Percentiles rank a stretch among this genome's conserved stretches.
phyloP scores from a whole-genome alignment of 2,888 invertebrate genomes.

The Empis stercorea region DNA sequence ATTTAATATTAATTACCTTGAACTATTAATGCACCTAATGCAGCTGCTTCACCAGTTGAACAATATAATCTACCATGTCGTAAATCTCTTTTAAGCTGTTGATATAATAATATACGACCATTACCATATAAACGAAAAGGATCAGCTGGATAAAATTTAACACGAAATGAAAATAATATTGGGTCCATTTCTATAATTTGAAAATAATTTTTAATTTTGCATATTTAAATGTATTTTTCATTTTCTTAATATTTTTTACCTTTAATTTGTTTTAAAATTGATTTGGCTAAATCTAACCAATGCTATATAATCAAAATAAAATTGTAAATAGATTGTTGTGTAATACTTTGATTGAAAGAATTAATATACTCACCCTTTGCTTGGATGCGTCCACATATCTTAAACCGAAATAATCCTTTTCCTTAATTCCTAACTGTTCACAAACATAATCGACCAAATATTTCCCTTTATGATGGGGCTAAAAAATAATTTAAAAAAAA shows the following conservation, averaged over 20 bases:
- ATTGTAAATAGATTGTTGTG: too few relatives aligned
- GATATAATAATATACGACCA: slow-evolving; percentile 90
- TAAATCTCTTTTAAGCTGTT: slow-evolving; percentile 88
- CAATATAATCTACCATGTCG: slow-evolving; percentile 91
- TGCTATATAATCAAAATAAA: slow-evolving; percentile 48
- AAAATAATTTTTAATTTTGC: not conserved
- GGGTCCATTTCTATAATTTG: slow-evolving; percentile 70
- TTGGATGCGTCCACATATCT: slow-evolving; percentile 81
- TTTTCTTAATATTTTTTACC: slow-evolving; percentile 44
- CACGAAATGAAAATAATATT: slow-evolving; percentile 87
- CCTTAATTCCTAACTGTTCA: slow-evolving; percentile 76
- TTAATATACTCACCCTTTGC: slow-evolving; percentile 70
- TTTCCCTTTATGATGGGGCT: slow-evolving; percentile 83
- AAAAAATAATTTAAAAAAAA: slow-evolving; percentile 15
- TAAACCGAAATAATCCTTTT: slow-evolving; percentile 89
- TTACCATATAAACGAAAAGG: slow-evolving; percentile 86
- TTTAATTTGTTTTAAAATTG: slow-evolving; percentile 84
- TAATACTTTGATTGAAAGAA: too few relatives aligned
- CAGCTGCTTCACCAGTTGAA: slow-evolving; percentile 75
- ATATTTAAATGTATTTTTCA: not conserved
- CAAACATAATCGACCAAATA: slow-evolving; percentile 83
- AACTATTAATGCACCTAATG: slow-evolving; percentile 80
- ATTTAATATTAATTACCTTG: too few relatives aligned
- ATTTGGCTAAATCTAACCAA: slow-evolving; percentile 85
- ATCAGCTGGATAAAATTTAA: slow-evolving; percentile 96